These are phyloP conservation scores for Graptemys geographica DNA, from an alignment of 2,797 vertebrate species.

Conservation along the genomic window DNA sequence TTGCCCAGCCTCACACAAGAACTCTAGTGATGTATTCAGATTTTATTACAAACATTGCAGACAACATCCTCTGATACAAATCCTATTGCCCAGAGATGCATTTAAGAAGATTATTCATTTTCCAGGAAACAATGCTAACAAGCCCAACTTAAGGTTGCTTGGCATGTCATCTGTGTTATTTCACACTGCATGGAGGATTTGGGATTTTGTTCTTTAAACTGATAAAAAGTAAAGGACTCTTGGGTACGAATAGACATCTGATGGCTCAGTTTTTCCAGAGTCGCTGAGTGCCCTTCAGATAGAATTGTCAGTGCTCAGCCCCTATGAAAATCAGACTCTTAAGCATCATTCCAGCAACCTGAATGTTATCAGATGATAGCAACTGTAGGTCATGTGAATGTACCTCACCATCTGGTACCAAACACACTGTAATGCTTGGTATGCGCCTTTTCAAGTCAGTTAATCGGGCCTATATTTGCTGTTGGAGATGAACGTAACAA, in stretches of 20 bases:
- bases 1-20: background rate
- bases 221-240: slow-evolving; percentile 4
- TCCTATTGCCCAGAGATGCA: background rate
- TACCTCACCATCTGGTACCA: background rate
- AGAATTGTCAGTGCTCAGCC: accelerated
- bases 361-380: background rate
- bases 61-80: background rate
- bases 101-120: background rate
- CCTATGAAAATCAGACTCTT: background rate
- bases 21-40: background rate
- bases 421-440: no score
- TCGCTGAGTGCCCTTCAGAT: background rate
- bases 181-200: background rate
- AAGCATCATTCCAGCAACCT: background rate
- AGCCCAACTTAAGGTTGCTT: background rate
- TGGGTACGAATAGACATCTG: background rate
- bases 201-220: background rate
- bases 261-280: background rate
- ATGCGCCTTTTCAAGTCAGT: background rate
- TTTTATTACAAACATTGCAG: background rate
- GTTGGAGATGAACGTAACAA: background rate
- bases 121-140: background rate
- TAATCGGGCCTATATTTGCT: background rate
- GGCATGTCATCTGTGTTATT: background rate
- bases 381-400: background rate